Conservation (phyloP, 2,113 vertebrate species). For the Cynoglossus semilaevis region DNA sequence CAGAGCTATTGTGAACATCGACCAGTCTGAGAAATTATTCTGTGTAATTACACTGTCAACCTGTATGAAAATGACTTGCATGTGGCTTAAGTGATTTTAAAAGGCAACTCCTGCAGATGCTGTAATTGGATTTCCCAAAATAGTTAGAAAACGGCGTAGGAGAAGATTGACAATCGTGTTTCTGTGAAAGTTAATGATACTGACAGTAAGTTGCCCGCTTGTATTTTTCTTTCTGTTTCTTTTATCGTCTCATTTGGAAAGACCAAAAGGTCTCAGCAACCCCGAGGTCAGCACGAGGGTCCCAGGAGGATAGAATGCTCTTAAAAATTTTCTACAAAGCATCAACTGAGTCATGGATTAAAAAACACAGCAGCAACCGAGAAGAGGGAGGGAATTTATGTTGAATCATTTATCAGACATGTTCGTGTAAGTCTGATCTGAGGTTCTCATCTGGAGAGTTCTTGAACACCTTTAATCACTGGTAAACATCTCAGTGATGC, state of each 20-base stretch:
- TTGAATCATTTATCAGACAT: conserved; percentile 56
- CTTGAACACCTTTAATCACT: conserved; percentile 46
- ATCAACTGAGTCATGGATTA: conserved; percentile 20
- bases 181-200: conserved; percentile 14
- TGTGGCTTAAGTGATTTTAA: conserved; percentile 12
- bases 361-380: conserved; percentile 33
- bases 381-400: conserved; percentile 30
- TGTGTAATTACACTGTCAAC: conserved; percentile 35
- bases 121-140: conserved; percentile 26
- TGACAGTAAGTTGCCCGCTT: conserved; percentile 6
- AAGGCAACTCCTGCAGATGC: conserved; percentile 9
- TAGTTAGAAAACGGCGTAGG: background rate
- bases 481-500: conserved; percentile 58
- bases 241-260: conserved; percentile 2
- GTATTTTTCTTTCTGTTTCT: background rate
- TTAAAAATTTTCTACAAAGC: background rate
- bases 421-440: conserved; percentile 16
- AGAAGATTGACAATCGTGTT: conserved; percentile 8
- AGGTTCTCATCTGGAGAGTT: conserved; percentile 30
- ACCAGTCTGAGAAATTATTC: conserved; percentile 17
- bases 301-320: conserved; percentile 3
- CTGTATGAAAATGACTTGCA: conserved; percentile 16
- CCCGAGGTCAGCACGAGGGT: background rate
- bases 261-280: background rate
- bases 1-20: conserved; percentile 11